Conservation (phyloP, 2,888 invertebrate species). For the Colostygia pectinataria region DNA sequence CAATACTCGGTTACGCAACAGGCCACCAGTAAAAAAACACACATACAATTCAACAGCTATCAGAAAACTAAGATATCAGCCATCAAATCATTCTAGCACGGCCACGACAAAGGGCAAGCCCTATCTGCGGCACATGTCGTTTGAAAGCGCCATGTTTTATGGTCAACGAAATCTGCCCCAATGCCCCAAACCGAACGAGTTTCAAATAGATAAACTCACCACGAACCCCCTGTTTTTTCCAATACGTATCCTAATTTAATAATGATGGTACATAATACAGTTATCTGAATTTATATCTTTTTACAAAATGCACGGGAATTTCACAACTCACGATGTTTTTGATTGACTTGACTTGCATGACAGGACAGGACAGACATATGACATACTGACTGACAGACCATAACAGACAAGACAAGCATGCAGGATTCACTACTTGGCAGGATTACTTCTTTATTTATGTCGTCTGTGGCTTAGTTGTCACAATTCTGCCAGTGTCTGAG, state of each 20-base stretch:
- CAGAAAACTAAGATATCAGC: conserved; percentile 43
- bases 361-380: background rate
- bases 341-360: conserved; percentile 64
- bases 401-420: too few species aligned
- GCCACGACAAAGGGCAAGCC: conserved; percentile 67
- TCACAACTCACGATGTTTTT: conserved; percentile 67
- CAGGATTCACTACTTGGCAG: too few species aligned
- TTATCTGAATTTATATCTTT: conserved; percentile 6
- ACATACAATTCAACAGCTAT: conserved; percentile 51
- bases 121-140: conserved; percentile 78
- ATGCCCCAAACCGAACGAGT: too few species aligned
- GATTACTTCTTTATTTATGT: too few species aligned
- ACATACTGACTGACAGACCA: too few species aligned
- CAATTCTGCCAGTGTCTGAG: too few species aligned
- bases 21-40: conserved; percentile 52
- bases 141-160: conserved; percentile 73
- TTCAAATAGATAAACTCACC: conserved; percentile 58
- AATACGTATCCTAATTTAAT: conserved; percentile 14
- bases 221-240: conserved; percentile 45
- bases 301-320: conserved; percentile 34
- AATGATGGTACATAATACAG: conserved; percentile 2
- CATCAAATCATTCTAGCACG: conserved; percentile 55
- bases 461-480: too few species aligned
- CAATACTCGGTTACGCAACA: conserved; percentile 61
- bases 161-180: conserved; percentile 54